A percentile compares a stretch with the other conserved stretches of the same genome.
Evolutionary conservation across 2,888 invertebrate species (phyloP).

Genomic region (Sminthurinus aureus): DNA sequence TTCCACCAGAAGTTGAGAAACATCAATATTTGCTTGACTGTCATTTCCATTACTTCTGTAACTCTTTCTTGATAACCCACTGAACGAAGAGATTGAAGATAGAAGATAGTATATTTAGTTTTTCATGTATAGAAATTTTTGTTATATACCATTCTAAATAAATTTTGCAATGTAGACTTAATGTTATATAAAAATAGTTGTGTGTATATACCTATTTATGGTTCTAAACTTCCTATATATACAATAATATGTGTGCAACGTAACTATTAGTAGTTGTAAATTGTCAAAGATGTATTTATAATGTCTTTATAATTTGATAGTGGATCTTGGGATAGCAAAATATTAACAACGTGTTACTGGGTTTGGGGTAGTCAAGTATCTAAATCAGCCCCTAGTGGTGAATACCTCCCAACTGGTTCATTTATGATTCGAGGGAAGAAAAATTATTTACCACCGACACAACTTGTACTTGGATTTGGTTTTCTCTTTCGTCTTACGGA

Average conservation of each 20-base stretch:
- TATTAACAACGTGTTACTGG: conserved; percentile 97
- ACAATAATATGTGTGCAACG: neutral
- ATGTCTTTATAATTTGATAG: conserved; percentile 66
- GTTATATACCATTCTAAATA: no score
- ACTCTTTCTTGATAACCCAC: no score
- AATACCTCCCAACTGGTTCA: conserved; percentile 94
- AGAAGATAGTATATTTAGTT: no score
- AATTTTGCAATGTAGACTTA: no score
- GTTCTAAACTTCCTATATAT: no score
- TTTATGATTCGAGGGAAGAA: conserved; percentile 98
- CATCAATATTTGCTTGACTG: no score
- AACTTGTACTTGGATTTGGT: conserved; percentile 91
- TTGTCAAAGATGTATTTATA: conserved; percentile 6
- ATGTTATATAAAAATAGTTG: no score
- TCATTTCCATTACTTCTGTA: no score
- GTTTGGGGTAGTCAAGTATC: conserved; percentile 94
- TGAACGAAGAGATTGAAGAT: no score
- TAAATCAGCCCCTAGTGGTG: conserved; percentile 97
- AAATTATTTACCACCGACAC: conserved; percentile 92
- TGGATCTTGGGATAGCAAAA: conserved; percentile 98
- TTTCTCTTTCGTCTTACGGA: conserved; percentile 93
- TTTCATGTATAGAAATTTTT: no score
- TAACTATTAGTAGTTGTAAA: neutral
- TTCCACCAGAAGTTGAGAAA: no score
- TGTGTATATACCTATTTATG: no score